Conservation (phyloP, 1,140 invertebrate genomes). For the Caenorhabditis tropicalis region DNA sequence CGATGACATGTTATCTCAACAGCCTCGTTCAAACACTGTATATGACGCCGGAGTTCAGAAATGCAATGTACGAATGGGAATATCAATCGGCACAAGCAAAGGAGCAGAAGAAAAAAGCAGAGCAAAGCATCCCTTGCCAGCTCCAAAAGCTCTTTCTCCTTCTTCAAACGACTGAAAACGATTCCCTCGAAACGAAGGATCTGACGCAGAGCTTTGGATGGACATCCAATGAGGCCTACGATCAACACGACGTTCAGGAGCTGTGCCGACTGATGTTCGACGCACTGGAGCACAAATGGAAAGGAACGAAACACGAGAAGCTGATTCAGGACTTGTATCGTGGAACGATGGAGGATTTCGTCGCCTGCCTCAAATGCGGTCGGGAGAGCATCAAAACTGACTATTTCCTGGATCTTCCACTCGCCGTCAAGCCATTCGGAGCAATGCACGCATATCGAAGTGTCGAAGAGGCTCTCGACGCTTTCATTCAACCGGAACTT, state of each 20-base stretch:
- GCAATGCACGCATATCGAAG: constrained; percentile 81
- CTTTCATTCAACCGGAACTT: constrained; percentile 86
- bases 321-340: constrained; percentile 83
- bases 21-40: constrained; percentile 86
- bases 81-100: constrained; percentile 16
- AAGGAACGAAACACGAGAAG: constrained; percentile 83
- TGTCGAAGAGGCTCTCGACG: constrained; percentile 84
- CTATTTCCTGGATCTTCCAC: constrained; percentile 86
- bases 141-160: constrained; percentile 87
- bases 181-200: constrained; percentile 84
- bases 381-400: constrained; percentile 85
- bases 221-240: constrained; percentile 88
- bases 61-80: constrained; percentile 81
- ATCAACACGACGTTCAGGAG: constrained; percentile 91
- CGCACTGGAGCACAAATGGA: constrained; percentile 85
- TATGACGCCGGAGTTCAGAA: constrained; percentile 94
- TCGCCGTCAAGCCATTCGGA: constrained; percentile 86
- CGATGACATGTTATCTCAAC: constrained; percentile 92
- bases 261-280: constrained; percentile 90
- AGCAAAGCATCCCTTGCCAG: constrained; percentile 80
- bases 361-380: constrained; percentile 86
- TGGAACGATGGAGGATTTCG: constrained; percentile 87
- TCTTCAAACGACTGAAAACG: constrained; percentile 78
- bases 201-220: constrained; percentile 89
- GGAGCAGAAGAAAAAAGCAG: constrained; percentile 76